phyloP scores from a whole-genome alignment of 2,888 invertebrate species.

The Eucriotettix oculatus region DNA sequence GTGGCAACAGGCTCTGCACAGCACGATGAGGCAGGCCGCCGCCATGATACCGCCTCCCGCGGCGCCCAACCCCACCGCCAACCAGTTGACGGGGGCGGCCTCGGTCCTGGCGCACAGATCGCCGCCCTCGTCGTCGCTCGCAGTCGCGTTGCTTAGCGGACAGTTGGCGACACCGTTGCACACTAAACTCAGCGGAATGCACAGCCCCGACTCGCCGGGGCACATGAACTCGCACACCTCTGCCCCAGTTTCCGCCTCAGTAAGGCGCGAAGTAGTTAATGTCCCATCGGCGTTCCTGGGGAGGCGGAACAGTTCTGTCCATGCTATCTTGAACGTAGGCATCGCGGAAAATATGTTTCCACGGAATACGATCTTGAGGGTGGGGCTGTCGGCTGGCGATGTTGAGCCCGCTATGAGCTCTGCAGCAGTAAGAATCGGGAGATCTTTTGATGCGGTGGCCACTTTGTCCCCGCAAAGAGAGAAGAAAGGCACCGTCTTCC shows the following conservation, averaged over 20 bases:
- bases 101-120: background rate
- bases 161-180: conserved; percentile 83
- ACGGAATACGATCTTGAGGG: background rate
- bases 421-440: conserved; percentile 63
- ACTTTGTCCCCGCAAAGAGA: conserved; percentile 68
- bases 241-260: conserved; percentile 29
- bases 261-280: conserved; percentile 57
- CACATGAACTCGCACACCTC: conserved; percentile 72
- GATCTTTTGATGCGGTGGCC: conserved; percentile 59
- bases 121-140: background rate
- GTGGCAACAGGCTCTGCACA: background rate
- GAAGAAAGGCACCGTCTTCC: conserved; percentile 54
- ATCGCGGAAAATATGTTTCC: conserved; percentile 46
- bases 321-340: conserved; percentile 74
- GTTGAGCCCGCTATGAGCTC: conserved; percentile 32
- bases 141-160: conserved; percentile 37
- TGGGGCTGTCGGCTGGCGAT: background rate
- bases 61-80: background rate
- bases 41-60: background rate
- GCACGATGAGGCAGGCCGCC: background rate
- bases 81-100: background rate
- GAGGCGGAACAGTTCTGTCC: conserved; percentile 77
- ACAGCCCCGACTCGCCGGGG: conserved; percentile 66
- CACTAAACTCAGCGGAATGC: conserved; percentile 66
- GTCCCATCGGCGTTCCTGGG: conserved; percentile 71